Evolutionary conservation across 2,888 invertebrate species (phyloP), one percentile per base, ranked within the genome.

Genomic region (Colletes collaris): DNA sequence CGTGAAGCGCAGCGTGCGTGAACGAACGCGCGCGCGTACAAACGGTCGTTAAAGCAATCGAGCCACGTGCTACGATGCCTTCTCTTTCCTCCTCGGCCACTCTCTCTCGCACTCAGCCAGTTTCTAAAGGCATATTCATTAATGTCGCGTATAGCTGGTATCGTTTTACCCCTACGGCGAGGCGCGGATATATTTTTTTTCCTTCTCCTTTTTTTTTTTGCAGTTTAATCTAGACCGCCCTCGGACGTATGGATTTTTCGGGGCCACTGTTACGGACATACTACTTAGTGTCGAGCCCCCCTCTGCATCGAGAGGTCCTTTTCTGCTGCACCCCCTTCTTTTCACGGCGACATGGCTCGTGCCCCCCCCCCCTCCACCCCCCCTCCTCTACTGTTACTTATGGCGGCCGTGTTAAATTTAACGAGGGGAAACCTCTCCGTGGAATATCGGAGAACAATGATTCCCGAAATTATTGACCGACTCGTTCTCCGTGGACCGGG

Each of bases 111-210:
- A 49, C 37, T 11, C 56, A 40, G 46, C 11, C 69, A 40, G 70
- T 76, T 85, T 81, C 72, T 79, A 76, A 82, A 67, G 80, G 82
- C 74, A 72, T 83, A 79, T 86, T 86, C 74, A 88, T 89, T 89
- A 89, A 89, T 88, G 88, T 88, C 89, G 86, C 88, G 76, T 63
- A 60, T 82, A 83, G 79, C 81, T 69, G 86, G 88, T 89, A 89
- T 89, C 89, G 83, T 86, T 89, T 89, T 87, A 87, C 87, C 80
- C 85, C 76, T 79, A 69, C 66, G 79, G 84, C 84, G 64, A 72
- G 76, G 68, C 56, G 62, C 62, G 69, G 62, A 60, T 73, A 60
- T 73, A 63, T 79, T 72, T 71, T 71, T 56, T 27, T 16, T 13
- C 53, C 10, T 58, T 37, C 37, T 50, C 13, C 13, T 55, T 40